Evolutionary conservation across 2,113 vertebrate genomes (phyloP).

Genomic region (Prinia subflava): DNA sequence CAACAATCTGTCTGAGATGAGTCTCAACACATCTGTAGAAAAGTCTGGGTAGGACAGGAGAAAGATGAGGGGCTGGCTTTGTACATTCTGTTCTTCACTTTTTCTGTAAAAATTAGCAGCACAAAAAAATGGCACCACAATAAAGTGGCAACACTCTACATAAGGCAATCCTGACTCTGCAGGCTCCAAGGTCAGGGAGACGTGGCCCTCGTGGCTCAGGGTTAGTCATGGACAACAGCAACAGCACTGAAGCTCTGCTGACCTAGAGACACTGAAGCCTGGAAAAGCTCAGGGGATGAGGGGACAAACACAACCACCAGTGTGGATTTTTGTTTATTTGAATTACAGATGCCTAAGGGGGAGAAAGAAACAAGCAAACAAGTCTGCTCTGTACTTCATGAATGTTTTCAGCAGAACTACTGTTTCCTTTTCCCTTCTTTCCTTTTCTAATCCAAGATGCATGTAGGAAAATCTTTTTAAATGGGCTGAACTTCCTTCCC

Average conservation of each 20-base stretch:
- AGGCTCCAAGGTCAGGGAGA: neutral
- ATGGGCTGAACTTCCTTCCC: neutral
- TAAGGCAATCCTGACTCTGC: neutral
- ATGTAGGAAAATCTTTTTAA: neutral
- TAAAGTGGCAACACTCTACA: neutral
- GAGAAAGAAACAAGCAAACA: neutral
- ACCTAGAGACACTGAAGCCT: neutral
- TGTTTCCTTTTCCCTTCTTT: neutral
- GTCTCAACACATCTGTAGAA: neutral
- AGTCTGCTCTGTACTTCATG: neutral
- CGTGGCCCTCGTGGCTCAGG: rapidly evolving
- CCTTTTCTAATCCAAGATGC: neutral
- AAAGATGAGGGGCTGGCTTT: neutral
- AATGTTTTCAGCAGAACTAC: neutral
- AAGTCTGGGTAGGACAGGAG: neutral
- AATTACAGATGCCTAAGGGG: neutral
- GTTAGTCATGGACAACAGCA: neutral
- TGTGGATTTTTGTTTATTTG: neutral
- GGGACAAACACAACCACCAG: neutral
- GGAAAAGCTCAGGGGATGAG: neutral
- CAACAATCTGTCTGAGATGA: neutral
- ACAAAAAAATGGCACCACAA: neutral
- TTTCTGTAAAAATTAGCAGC: neutral
- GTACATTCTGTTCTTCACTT: neutral
- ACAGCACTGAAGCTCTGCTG: neutral